These are phyloP conservation scores for Clytia hemisphaerica DNA, from an alignment of 30 jellyfish, hydroid and myxozoan genomes.

Conservation along the genomic window DNA sequence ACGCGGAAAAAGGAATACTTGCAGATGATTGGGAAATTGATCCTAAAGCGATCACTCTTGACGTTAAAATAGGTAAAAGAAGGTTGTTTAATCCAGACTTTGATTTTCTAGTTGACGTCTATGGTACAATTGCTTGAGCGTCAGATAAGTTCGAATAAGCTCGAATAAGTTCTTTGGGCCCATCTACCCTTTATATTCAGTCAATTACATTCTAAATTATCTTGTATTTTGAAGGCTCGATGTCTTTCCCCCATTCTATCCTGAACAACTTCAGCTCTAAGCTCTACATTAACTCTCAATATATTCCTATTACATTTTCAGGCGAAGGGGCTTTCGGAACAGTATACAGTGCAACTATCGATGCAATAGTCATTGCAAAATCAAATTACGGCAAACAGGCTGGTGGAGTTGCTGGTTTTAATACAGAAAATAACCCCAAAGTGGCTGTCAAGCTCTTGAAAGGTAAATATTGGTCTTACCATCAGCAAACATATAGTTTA, in stretches of 20 bases:
- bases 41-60: slow-evolving; percentile 45
- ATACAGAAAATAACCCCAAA: background rate
- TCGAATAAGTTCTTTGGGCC: too few relatives aligned
- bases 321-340: slow-evolving; percentile 97
- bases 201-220: too few relatives aligned
- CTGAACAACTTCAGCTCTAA: too few relatives aligned
- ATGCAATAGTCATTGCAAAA: slow-evolving; percentile 12
- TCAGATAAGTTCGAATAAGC: too few relatives aligned
- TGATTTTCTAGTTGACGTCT: too few relatives aligned
- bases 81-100: too few relatives aligned
- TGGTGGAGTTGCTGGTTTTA: background rate
- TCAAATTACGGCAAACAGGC: slow-evolving; percentile 11
- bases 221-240: too few relatives aligned
- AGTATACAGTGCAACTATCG: slow-evolving; percentile 57
- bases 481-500: background rate
- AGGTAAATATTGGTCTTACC: slow-evolving; percentile 44
- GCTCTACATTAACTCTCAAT: too few relatives aligned
- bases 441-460: slow-evolving; percentile 64
- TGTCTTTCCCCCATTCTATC: too few relatives aligned
- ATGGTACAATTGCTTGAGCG: too few relatives aligned
- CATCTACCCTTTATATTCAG: too few relatives aligned
- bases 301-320: too few relatives aligned
- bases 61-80: slow-evolving; percentile 45
- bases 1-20: background rate
- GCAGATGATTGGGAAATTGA: slow-evolving; percentile 70